A percentile compares a stretch with the other conserved stretches of the same genome.
Conservation (phyloP, 2,797 vertebrate genomes). For the Chelon labrosus region DNA sequence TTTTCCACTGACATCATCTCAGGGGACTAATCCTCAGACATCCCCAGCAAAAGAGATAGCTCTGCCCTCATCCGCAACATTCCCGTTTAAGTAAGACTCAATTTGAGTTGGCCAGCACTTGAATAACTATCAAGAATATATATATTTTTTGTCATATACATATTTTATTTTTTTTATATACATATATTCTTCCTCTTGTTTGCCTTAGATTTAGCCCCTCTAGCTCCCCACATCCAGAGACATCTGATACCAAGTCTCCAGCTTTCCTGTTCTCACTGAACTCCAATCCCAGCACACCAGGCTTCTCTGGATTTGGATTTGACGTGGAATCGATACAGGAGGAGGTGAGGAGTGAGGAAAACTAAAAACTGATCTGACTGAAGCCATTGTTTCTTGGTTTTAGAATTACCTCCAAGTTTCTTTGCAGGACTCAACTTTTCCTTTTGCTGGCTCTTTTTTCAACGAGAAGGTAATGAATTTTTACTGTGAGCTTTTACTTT, state of each 20-base stretch:
- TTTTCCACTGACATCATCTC: constrained; percentile 42
- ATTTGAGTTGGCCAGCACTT: neutral
- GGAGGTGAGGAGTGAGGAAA: constrained; percentile 72
- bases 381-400: constrained; percentile 3
- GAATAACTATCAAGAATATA: neutral
- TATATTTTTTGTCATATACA: too few species aligned
- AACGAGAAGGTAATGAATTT: constrained; percentile 76
- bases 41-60: constrained; percentile 53
- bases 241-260: constrained; percentile 72
- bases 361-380: constrained; percentile 4
- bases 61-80: constrained; percentile 65
- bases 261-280: constrained; percentile 79
- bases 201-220: constrained; percentile 73
- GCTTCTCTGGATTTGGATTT: constrained; percentile 82
- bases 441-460: constrained; percentile 81
- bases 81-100: constrained; percentile 77
- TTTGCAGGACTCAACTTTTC: constrained; percentile 80
- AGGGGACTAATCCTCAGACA: constrained; percentile 44
- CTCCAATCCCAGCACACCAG: constrained; percentile 69
- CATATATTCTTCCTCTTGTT: constrained; percentile 1
- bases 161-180: neutral
- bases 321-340: constrained; percentile 64
- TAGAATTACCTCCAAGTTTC: constrained; percentile 26
- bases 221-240: constrained; percentile 51
- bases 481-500: neutral